Evolutionary conservation across 2,888 invertebrate species (phyloP).

Genomic region (Volucella bombylans): DNA sequence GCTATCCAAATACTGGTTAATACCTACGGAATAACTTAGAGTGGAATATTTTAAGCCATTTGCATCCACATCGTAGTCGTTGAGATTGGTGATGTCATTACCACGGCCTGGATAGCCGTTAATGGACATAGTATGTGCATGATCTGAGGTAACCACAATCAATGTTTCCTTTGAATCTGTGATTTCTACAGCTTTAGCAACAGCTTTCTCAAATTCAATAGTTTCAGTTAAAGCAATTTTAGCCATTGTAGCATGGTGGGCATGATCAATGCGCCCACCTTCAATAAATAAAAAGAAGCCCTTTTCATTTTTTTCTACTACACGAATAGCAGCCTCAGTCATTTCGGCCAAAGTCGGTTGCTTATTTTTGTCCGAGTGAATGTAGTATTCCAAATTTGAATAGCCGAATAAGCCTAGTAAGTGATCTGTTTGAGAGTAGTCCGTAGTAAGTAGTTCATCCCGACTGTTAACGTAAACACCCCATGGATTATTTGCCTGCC

Average conservation of each 20-base stretch:
- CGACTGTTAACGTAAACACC: conserved; percentile 85
- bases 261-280: conserved; percentile 89
- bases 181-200: conserved; percentile 84
- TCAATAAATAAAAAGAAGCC: conserved; percentile 85
- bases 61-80: conserved; percentile 75
- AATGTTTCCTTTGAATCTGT: conserved; percentile 88
- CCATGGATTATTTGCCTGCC: conserved; percentile 84
- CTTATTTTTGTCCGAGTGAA: conserved; percentile 82
- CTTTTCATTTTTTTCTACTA: conserved; percentile 84
- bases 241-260: conserved; percentile 87
- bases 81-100: conserved; percentile 83
- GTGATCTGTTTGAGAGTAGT: conserved; percentile 83
- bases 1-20: conserved; percentile 79
- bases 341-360: conserved; percentile 87
- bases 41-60: conserved; percentile 85
- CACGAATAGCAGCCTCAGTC: conserved; percentile 85
- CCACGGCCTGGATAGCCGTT: conserved; percentile 87
- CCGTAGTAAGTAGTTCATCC: conserved; percentile 83
- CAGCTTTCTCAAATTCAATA: conserved; percentile 88
- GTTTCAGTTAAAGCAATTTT: conserved; percentile 89
- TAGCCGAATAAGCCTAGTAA: conserved; percentile 84
- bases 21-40: conserved; percentile 89
- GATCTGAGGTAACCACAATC: conserved; percentile 90
- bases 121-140: conserved; percentile 89
- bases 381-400: conserved; percentile 84